These are phyloP conservation scores for Aphrocallistes beatrix DNA, from an alignment of 37 sponge, comb jelly and placozoan genomes.

Conservation along the genomic window DNA sequence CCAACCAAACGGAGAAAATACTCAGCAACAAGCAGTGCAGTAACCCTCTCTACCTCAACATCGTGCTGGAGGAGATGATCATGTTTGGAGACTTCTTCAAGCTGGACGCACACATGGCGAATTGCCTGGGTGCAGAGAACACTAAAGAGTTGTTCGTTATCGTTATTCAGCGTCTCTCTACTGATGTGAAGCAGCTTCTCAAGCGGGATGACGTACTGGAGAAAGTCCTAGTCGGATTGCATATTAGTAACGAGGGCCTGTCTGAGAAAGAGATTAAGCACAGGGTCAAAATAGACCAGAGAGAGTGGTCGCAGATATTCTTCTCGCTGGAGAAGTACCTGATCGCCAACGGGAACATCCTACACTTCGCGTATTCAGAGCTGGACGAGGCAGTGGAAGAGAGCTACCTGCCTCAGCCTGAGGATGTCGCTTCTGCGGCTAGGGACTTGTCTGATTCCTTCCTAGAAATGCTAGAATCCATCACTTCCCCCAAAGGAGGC, in stretches of 20 bases:
- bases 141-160: not conserved
- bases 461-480: not conserved
- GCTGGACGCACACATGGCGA: not conserved
- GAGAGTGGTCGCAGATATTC: constrained; percentile 11
- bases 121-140: not conserved
- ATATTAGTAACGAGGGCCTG: not conserved
- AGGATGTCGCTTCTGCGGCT: not conserved
- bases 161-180: not conserved
- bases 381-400: not conserved
- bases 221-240: not conserved
- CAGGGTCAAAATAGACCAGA: not conserved
- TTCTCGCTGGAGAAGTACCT: constrained; percentile 7
- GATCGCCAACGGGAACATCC: not conserved
- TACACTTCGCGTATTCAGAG: constrained; percentile 6
- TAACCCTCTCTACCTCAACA: constrained; percentile 16
- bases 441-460: not conserved
- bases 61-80: constrained; percentile 17
- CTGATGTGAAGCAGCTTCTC: not conserved
- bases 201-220: not conserved
- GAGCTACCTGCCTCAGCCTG: not conserved
- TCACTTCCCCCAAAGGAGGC: not conserved
- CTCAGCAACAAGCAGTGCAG: constrained; percentile 11
- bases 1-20: constrained; percentile 7
- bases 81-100: constrained; percentile 15
- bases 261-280: not conserved